These are phyloP conservation scores for Equus quagga DNA, from an alignment of 2,113 vertebrate species.

Conservation along the genomic window DNA sequence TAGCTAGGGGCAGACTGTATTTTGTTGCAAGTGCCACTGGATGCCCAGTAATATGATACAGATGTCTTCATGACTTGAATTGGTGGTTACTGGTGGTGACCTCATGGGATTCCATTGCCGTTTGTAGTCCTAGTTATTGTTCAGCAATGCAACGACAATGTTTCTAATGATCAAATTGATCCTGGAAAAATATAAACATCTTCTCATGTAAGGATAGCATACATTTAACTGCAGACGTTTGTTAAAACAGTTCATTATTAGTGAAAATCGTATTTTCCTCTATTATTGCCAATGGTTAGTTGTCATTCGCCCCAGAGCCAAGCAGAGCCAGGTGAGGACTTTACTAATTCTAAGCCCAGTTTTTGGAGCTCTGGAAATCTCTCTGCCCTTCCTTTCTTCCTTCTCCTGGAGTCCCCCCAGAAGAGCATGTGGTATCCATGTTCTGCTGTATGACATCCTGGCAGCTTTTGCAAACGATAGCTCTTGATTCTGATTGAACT, in stretches of 20 bases:
- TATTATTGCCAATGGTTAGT: background rate
- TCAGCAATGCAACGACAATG: background rate
- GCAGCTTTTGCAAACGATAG: background rate
- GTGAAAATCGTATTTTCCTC: background rate
- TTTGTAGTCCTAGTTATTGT: background rate
- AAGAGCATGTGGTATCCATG: background rate
- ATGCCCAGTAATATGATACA: background rate
- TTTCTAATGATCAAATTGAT: background rate
- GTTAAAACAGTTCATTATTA: background rate
- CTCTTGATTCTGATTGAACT: background rate
- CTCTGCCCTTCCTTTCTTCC: background rate
- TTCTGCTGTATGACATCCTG: background rate
- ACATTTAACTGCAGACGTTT: background rate
- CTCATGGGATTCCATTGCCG: background rate
- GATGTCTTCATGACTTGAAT: background rate
- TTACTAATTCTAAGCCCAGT: background rate
- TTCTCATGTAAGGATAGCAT: background rate
- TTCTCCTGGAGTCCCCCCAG: background rate
- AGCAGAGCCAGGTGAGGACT: background rate
- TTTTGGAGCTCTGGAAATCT: background rate
- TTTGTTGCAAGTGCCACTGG: background rate
- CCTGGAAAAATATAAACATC: background rate
- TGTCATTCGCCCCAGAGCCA: background rate
- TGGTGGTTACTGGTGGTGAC: background rate
- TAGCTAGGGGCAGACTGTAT: background rate